Conservation (phyloP, 2,888 invertebrate genomes). For the Prosapia bicincta region DNA sequence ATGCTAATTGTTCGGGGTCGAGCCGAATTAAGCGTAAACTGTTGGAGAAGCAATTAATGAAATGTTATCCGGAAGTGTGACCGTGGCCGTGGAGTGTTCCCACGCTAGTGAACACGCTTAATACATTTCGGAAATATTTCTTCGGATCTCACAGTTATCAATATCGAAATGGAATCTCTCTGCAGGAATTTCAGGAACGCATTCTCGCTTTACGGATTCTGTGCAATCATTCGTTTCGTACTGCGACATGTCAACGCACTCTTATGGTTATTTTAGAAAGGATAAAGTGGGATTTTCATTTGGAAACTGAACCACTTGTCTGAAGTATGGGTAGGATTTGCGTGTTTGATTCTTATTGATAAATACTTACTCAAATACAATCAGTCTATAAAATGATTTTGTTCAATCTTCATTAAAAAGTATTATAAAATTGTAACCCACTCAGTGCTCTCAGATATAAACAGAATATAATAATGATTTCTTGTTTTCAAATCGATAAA, state of each 20-base stretch:
- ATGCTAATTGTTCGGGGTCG: background rate
- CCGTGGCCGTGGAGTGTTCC: background rate
- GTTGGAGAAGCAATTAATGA: background rate
- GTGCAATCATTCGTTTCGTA: background rate
- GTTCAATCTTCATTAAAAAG: no score
- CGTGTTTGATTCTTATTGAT: no score
- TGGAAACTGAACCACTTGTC: no score
- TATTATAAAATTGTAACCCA: no score
- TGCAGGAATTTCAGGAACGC: background rate
- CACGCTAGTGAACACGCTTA: background rate
- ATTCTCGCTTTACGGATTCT: background rate
- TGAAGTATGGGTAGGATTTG: no score
- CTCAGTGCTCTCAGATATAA: no score
- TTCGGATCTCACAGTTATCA: background rate
- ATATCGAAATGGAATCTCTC: background rate
- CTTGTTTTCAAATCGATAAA: no score
- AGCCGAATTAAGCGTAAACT: background rate
- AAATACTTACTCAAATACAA: no score
- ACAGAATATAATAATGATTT: no score
- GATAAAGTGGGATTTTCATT: no score
- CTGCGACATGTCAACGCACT: background rate
- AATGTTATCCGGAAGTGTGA: background rate
- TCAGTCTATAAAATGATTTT: no score
- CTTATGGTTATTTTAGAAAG: background rate
- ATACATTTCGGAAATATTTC: background rate